Base-by-base conservation (phyloP, 2,797 vertebrate species). In the Falco columbarius region DNA sequence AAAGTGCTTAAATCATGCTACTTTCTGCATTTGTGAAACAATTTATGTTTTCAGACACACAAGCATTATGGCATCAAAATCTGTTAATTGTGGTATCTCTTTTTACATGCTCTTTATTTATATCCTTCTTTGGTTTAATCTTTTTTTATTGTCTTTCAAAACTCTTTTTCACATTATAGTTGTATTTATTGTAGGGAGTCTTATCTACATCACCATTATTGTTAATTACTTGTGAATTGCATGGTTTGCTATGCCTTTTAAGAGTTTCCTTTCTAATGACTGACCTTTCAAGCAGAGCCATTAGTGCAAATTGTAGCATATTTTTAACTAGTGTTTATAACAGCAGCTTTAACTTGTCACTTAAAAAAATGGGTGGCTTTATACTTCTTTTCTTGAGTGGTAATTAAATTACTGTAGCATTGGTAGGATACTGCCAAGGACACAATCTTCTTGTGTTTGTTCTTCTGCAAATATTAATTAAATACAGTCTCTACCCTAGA, bases 1-100 rank as follows among this genome's bases (percentile, higher is more conserved):
- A 97, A 97, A 97, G 97, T 98, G 87, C 81, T 98, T 98, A 98
- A 98, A 97, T 97, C 96, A 96, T 81, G 7, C 40, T 91, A 81
- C 87, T 95, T 95, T 75, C 66, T 93, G 74, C 76, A 93, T 97
- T 98, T 98, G 91, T 77, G 82, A 86, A 98, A 96, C 68, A 97
- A 92, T 96, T 97, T 97, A 97, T 97, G 96, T 67, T 97, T 96
- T 95, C 59, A 95, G 77, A 70, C 74, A 63, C 87, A 94, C 85
- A 95, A 95, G 72, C 83, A 61, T 96, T 96, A 96, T 80, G 70
- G 47, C 95, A 98, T 95, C 89, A 96, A 97, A 98, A 97, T 97
- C 93, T 97, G 94, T 95, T 98, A 97, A 95, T 97, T 97, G 70
- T 74, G 73, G 27, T 95, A 95, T 95, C 94, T 91, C 86, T 90